Percentiles rank a stretch among this genome's conserved stretches.
Conservation (phyloP, 1,140 invertebrate genomes). For the Zaprionus lachaisei region DNA sequence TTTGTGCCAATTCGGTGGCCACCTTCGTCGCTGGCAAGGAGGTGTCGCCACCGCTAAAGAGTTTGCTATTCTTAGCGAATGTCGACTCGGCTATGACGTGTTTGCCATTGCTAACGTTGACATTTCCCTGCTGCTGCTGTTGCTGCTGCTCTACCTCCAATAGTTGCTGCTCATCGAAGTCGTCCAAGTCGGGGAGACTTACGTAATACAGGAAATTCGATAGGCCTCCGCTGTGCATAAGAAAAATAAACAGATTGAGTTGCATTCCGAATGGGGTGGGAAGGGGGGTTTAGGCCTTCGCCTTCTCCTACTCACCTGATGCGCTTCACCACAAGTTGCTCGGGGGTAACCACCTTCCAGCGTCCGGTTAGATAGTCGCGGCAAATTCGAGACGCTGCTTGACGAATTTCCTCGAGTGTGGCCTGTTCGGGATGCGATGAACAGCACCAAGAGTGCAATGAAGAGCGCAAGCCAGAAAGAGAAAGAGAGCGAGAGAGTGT, state of each 20-base stretch:
- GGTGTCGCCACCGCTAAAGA: slow-evolving; percentile 11
- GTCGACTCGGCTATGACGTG: slow-evolving; percentile 57
- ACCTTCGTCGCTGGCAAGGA: background rate
- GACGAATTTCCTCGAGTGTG: slow-evolving; percentile 88
- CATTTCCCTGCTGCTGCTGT: slow-evolving; percentile 49
- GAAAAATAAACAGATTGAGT: slow-evolving; percentile 11
- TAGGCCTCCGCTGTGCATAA: slow-evolving; percentile 88
- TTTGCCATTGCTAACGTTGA: slow-evolving; percentile 41
- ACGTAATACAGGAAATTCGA: slow-evolving; percentile 94
- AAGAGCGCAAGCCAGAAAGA: slow-evolving; percentile 2
- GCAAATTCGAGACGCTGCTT: slow-evolving; percentile 93
- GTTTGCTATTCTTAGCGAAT: slow-evolving; percentile 52
- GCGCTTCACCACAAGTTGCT: slow-evolving; percentile 91
- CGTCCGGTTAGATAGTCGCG: slow-evolving; percentile 93
- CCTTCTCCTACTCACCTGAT: slow-evolving; percentile 88
- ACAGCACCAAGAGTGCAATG: background rate
- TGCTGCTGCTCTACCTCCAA: slow-evolving; percentile 46
- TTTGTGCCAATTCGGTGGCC: slow-evolving; percentile 36
- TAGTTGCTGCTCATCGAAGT: slow-evolving; percentile 53
- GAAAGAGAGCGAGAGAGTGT: slow-evolving; percentile 13
- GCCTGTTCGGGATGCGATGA: slow-evolving; percentile 55
- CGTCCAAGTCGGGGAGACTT: slow-evolving; percentile 87
- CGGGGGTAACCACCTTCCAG: slow-evolving; percentile 92
- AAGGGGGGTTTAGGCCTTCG: background rate
- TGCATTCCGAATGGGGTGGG: background rate